These are phyloP conservation scores for Zosterops hypoxanthus DNA, from an alignment of 2,113 vertebrate genomes.

Conservation along the genomic window DNA sequence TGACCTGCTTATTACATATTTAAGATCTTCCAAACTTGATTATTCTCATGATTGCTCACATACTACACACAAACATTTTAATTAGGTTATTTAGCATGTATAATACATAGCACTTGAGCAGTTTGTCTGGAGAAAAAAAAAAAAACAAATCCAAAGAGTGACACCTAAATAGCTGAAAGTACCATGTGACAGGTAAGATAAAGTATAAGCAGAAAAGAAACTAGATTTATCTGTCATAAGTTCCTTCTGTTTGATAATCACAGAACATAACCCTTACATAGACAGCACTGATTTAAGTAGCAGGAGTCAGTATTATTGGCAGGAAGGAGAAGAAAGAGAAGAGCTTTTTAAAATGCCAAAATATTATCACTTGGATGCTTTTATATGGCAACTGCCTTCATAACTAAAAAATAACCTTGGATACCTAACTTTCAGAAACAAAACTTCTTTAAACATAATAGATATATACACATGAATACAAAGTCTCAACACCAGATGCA, in stretches of 20 bases:
- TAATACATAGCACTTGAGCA: conserved; percentile 34
- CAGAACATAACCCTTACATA: background rate
- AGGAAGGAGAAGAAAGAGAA: conserved; percentile 13
- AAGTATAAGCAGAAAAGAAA: conserved; percentile 22
- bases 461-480: background rate
- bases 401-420: background rate
- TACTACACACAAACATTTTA: conserved; percentile 31
- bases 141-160: background rate
- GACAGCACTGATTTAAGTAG: conserved; percentile 29
- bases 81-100: conserved; percentile 52
- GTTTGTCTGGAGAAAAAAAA: background rate
- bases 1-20: conserved; percentile 14
- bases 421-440: background rate
- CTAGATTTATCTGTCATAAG: conserved; percentile 23
- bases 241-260: conserved; percentile 56
- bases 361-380: conserved; percentile 1
- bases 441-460: background rate
- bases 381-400: background rate
- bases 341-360: conserved; percentile 17
- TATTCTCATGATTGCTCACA: conserved; percentile 4
- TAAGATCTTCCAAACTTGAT: conserved; percentile 5
- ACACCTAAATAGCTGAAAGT: conserved; percentile 40
- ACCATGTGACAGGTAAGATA: conserved; percentile 27
- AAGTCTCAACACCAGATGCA: background rate
- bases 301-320: conserved; percentile 2